Percentiles rank a stretch among this genome's conserved stretches.
Conservation (phyloP, 2,797 vertebrate genomes). For the Chiroxiphia lanceolata region DNA sequence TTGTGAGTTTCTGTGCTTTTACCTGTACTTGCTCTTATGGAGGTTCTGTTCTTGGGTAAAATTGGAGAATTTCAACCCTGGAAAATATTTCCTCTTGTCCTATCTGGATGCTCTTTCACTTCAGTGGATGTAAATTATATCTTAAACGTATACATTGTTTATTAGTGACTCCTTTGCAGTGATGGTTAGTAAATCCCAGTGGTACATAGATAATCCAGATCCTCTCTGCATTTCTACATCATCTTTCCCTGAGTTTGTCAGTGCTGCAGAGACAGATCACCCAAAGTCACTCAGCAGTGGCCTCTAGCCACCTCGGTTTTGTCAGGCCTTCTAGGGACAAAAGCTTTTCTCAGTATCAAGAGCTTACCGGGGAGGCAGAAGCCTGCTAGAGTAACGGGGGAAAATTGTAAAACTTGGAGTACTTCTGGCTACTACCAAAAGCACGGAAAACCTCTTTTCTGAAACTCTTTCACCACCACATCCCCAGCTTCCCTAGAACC, state of each 20-base stretch:
- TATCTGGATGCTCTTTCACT: background rate
- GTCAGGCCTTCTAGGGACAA: background rate
- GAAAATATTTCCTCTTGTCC: background rate
- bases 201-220: background rate
- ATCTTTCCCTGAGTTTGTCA: background rate
- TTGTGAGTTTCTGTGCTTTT: background rate
- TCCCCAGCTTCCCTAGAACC: background rate
- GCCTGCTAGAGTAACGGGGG: background rate
- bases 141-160: background rate
- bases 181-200: background rate
- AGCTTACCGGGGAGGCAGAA: background rate
- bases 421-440: background rate
- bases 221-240: background rate
- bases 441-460: background rate
- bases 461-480: background rate
- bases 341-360: background rate
- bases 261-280: background rate
- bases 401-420: background rate
- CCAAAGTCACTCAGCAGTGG: background rate
- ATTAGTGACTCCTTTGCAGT: background rate
- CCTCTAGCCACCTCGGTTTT: background rate
- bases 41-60: background rate
- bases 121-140: background rate
- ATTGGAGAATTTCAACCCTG: background rate
- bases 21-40: background rate